Base-by-base conservation (phyloP, 2,888 invertebrate genomes). In the Chymomyza caudatula region DNA sequence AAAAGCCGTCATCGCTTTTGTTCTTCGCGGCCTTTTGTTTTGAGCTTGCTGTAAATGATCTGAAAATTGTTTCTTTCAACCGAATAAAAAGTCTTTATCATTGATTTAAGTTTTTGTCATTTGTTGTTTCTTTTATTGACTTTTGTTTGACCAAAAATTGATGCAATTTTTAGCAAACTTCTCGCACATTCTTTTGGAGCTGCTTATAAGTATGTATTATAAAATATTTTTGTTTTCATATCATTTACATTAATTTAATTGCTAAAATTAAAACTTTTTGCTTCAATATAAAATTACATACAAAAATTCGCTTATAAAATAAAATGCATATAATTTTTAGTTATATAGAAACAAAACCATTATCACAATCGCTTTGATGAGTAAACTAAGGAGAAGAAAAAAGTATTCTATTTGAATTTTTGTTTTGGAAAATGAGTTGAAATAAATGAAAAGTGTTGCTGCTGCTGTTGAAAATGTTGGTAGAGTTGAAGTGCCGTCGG, bases 341-440 rank as follows among this genome's bases (percentile, higher is more conserved):
- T 63, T 61, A 63, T 67, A 54, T 76, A 72, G 77, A 83, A 87
- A 86, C 80, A 88, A 88, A 88, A 79, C 75, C 78, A 75, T 85
- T 88, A 88, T 88, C 88, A 88, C 88, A 88, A 88, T 88, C 79
- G 88, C 88, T 88, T 88, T 88, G 88, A 88, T 88, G 88, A 88
- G 87, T 84, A 77, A 73, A 69, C 71, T 72, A 70, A 69, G 52
- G 60, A 52, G 57, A 61, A 47, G n/a, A 49, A 64, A 56, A 15
- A 61, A 49, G 54, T 63, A 64, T 63, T 43, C 59, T 42, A 60
- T 47, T n/a, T 55, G n/a, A 37, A 43, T 47, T 49, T 43, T 47
- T 13, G 29, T 55, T 68, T 29, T 29, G n/a, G n/a, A 37, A 61
- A 60, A 56, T 65, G 19, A 67, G n/a, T 49, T 55, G 51, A 49